Evolutionary conservation across 2,797 vertebrate genomes (phyloP).

Genomic region (Lagocephalus sceleratus): DNA sequence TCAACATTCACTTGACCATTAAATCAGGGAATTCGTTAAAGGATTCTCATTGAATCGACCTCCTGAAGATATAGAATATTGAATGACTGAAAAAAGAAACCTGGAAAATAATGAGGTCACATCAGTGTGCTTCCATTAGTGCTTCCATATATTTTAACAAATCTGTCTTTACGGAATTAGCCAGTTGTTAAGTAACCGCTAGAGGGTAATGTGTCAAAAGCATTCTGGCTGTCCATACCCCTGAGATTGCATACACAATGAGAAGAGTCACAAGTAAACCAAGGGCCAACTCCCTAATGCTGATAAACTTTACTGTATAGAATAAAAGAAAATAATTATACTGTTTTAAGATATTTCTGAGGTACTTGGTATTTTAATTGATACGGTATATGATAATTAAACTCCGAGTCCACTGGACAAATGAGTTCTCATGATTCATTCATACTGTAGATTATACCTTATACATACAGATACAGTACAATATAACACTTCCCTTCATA

Average conservation of each 20-base stretch:
- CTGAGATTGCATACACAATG: slow-evolving; percentile 36
- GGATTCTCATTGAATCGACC: too few relatives aligned
- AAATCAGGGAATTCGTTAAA: too few relatives aligned
- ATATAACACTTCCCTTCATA: slow-evolving; percentile 12
- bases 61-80: too few relatives aligned
- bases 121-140: slow-evolving; percentile 1
- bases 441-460: slow-evolving; percentile 24
- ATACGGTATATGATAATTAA: slow-evolving; percentile 32
- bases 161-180: slow-evolving; percentile 19
- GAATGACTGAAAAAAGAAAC: too few relatives aligned
- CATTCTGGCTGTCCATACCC: slow-evolving; percentile 21
- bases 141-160: not conserved
- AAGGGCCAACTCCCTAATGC: not conserved
- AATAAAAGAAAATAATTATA: not conserved
- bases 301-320: not conserved
- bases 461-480: slow-evolving; percentile 18
- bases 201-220: slow-evolving; percentile 10
- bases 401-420: slow-evolving; percentile 15
- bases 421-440: slow-evolving; percentile 23
- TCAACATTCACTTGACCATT: too few relatives aligned
- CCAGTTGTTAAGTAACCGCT: slow-evolving; percentile 27
- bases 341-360: slow-evolving; percentile 14
- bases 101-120: slow-evolving; percentile 34
- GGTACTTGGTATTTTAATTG: slow-evolving; percentile 39
- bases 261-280: slow-evolving; percentile 10